Evolutionary conservation across 92 coral and sea anemone species (phyloP).

Genomic region (Zoanthus solanderi): DNA sequence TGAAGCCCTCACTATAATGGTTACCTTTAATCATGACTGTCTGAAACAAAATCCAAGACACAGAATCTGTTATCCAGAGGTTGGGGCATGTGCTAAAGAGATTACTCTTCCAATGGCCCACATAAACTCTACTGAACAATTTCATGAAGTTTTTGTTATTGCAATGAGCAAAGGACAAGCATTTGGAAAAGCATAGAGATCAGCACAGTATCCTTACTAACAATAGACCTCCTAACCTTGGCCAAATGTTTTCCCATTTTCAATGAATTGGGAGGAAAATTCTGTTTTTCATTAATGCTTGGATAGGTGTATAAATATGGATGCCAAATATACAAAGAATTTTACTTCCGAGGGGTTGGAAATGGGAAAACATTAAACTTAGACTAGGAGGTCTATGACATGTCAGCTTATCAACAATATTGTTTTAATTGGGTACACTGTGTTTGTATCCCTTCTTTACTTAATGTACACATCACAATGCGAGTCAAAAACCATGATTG

Average conservation of each 20-base stretch:
- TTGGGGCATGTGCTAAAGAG: slow-evolving; percentile 27
- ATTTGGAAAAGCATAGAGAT: slow-evolving; percentile 16
- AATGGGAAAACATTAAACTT: not conserved
- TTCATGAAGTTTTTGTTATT: not conserved
- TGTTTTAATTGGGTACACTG: slow-evolving; percentile 4
- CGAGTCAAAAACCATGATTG: slow-evolving; percentile 1
- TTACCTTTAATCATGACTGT: slow-evolving; percentile 42
- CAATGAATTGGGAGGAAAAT: slow-evolving; percentile 4
- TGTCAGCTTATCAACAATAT: not conserved
- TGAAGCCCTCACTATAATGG: slow-evolving; percentile 6
- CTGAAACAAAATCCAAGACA: slow-evolving; percentile 38
- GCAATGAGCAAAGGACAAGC: slow-evolving; percentile 16
- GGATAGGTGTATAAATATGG: not conserved
- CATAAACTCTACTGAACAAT: slow-evolving; percentile 10
- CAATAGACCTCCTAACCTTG: slow-evolving; percentile 9
- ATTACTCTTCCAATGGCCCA: slow-evolving; percentile 18
- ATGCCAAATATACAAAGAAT: not conserved
- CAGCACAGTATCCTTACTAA: slow-evolving; percentile 11
- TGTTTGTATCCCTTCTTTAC: slow-evolving; percentile 1
- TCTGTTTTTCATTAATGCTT: slow-evolving; percentile 9
- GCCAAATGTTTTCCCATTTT: slow-evolving; percentile 11
- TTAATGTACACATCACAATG: slow-evolving; percentile 3
- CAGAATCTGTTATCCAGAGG: slow-evolving; percentile 32
- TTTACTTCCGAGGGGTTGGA: slow-evolving; percentile 6
- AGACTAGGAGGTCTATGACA: slow-evolving; percentile 6